Evolutionary conservation across 1,140 invertebrate species (phyloP), one percentile per base, ranked within the genome.

Genomic region (Archivesica marissinica): DNA sequence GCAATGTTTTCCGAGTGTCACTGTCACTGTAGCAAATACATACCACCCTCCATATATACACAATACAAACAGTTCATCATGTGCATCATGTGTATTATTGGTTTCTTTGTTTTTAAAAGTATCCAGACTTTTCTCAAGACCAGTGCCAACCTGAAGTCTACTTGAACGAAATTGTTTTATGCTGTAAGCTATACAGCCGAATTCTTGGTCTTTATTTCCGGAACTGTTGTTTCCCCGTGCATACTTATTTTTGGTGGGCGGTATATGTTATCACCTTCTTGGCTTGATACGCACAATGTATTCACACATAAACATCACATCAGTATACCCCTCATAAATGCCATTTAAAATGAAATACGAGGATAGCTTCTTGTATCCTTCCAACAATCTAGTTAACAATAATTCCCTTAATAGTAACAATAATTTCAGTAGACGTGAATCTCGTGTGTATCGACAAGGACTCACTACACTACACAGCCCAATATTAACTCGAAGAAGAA

Each of bases 351-450:
- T 3, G n/a, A 64, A 64, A 52, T 9, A 59, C n/a, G 13, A 11
- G 25, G 25, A 59, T 25, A 64, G 30, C 59, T 64, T 64, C n/a
- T 7, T 35, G 30, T 64, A 33, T 25, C 59, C 30, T 3, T 33
- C n/a, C 30, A 64, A 64, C 59, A 64, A 64, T 25, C 15, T 28
- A 64, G 38, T 13, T 64, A 64, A 64, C 59, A 35, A 64, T 59
- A 59, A 59, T 59, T 64, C 38, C 59, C 59, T 33, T 64, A 64
- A 64, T 64, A 17, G 38, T 47, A 72, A 72, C 68, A 72, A 47
- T 72, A 72, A 72, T 72, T 72, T 72, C 68, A 72, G 41, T 72
- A 15, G n/a, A 47, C 13, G 23, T 47, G 39, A 72, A 72, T 72
- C 68, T 72, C 68, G 50, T 72, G 15, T 33, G 68, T 47, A 50